Evolutionary conservation across 1,140 invertebrate genomes (phyloP).

Genomic region (Drosophila baimaii): DNA sequence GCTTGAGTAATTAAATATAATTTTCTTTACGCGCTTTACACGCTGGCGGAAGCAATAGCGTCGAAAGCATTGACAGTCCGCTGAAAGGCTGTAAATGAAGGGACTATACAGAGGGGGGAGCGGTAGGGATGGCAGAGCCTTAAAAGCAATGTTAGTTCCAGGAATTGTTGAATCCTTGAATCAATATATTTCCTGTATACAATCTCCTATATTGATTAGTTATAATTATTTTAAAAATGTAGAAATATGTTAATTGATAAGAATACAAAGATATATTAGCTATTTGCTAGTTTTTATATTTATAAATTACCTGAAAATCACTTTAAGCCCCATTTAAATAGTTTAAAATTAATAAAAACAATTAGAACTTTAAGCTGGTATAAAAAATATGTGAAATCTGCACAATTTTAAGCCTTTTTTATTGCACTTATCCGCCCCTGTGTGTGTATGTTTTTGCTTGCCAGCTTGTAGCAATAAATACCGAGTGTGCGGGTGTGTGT

Average conservation of each 20-base stretch:
- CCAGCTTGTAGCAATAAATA: slow-evolving; percentile 68
- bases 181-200: not conserved
- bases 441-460: slow-evolving; percentile 10
- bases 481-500: slow-evolving; percentile 19
- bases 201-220: not conserved
- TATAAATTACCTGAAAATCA: not conserved
- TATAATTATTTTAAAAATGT: not conserved
- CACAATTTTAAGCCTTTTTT: not conserved
- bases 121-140: not conserved
- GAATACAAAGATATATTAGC: not conserved
- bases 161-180: not conserved
- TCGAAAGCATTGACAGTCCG: slow-evolving; percentile 34
- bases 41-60: slow-evolving; percentile 37
- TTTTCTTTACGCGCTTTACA: slow-evolving; percentile 74
- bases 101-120: slow-evolving; percentile 4
- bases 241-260: too few relatives aligned
- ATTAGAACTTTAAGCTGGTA: not conserved
- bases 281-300: not conserved
- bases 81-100: slow-evolving; percentile 17
- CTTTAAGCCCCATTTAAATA: not conserved
- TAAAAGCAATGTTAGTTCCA: not conserved
- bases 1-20: slow-evolving; percentile 81
- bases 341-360: not conserved
- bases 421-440: not conserved
- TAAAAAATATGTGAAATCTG: not conserved